Evolutionary conservation across 2,113 vertebrate genomes (phyloP), one percentile per base, ranked within the genome.

Genomic region (Cinclus cinclus): DNA sequence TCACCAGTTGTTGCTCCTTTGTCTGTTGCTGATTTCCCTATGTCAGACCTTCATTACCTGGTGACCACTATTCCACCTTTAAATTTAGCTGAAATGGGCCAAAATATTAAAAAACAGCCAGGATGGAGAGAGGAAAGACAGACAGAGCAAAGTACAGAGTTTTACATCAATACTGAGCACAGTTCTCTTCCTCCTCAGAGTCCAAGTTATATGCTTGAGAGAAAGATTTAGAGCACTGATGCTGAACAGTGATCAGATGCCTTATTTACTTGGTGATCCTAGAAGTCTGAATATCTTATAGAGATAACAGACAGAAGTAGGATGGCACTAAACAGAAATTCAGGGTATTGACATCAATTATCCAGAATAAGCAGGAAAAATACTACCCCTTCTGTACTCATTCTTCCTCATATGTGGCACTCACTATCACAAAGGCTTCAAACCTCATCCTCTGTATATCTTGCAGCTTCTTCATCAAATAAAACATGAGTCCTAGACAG

Each of bases 191-290:
- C 64, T 65, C 50, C 55, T 80, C 56, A 55, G 21, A 53, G 20
- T 69, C 31, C 68, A 19, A 71, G 39, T 86, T 86, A 69, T 59
- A 50, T 77, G 18, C 55, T 88, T 74, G 68, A 88, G 33, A 77
- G 60, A 81, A 86, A 95, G 33, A 89, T 93, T 89, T 88, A 94
- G 64, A 81, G 44, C 76, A 74, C 35, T 81, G 55, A 41, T 70
- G 55, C 24, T 81, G 64, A 94, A 81, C 68, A 63, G 27, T 8
- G 6, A 94, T 88, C 91, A 96, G 19, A 15, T 93, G 33, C 56
- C 42, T 93, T 74, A 86, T 95, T 95, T 88, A 55, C 47, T 39
- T 80, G 68, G 52, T 78, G 59, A 39, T 81, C 50, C 52, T 56
- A 39, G 68, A 90, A 93, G 23, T 39, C 59, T 3, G 10, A 50